These are phyloP conservation scores for Leptopilina syphax DNA, from an alignment of 2,888 invertebrate species.

Conservation along the genomic window DNA sequence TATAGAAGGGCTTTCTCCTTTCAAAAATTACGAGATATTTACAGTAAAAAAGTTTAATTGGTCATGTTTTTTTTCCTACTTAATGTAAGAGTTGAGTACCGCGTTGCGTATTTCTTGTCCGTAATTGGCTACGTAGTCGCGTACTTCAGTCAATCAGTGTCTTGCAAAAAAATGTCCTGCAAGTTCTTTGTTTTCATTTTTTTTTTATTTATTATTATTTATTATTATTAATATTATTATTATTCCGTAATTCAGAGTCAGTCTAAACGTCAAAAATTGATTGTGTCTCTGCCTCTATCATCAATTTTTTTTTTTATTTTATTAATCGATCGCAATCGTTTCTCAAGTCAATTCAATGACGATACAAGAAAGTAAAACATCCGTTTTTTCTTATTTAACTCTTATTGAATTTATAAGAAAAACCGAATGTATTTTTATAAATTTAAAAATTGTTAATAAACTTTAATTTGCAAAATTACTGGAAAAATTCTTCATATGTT, in stretches of 20 bases:
- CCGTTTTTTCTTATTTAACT: neutral
- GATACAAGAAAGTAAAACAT: neutral
- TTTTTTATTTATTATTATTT: no score
- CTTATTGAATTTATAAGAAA: no score
- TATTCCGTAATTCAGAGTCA: conserved; percentile 64
- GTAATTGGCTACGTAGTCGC: conserved; percentile 69
- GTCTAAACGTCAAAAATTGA: conserved; percentile 64
- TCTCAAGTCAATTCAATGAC: neutral
- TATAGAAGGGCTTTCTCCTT: conserved; percentile 69
- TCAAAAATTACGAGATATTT: conserved; percentile 74
- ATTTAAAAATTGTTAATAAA: neutral
- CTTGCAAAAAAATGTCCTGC: conserved; percentile 63
- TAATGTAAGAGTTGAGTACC: conserved; percentile 70
- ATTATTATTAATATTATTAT: no score
- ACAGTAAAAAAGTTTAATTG: conserved; percentile 76
- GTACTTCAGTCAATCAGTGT: conserved; percentile 69
- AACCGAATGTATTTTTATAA: no score
- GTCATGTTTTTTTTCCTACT: conserved; percentile 70
- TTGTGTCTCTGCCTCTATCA: conserved; percentile 48
- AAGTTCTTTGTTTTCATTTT: conserved; percentile 51
- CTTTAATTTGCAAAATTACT: neutral
- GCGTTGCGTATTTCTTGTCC: conserved; percentile 72
- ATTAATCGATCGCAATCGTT: neutral
- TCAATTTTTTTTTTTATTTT: conserved; percentile 43
- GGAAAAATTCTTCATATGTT: no score